Base-by-base conservation (phyloP, 2,888 invertebrate genomes). In the Melanophora roralis region DNA sequence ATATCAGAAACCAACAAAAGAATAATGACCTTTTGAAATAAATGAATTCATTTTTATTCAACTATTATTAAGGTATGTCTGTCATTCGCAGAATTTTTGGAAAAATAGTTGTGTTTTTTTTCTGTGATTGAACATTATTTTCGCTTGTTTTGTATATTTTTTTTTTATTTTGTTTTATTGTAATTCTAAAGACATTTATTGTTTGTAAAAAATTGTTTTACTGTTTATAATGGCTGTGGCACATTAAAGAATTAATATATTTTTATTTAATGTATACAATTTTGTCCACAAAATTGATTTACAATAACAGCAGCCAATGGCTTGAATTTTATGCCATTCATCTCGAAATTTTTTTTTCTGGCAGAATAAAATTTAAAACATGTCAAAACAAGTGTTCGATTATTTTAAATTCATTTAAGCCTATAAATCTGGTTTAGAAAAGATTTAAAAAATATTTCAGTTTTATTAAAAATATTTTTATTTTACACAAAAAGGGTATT, bases 21-120 rank as follows among this genome's bases (percentile, higher is more conserved):
- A 64, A 64, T 49, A 64, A 45, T 64, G 62, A 49, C 49, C 36
- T 64, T 45, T 21, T 19, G 21, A 36, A 49, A 49, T 8, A 36
- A 36, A 1, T 23, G n/a, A 14, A 38, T 36, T 49, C 47, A 64
- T 49, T 21, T 64, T 64, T 36, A 21, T 21, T 23, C 27, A 49
- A 36, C 23, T 64, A 23, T n/a, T 45, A 32, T 36, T 40, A 40
- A 38, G 38, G 38, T 14, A 38, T 38, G 38, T 27, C 21, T 59
- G 38, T 27, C 21, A 40, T 59, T 38, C 40, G 9, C 12, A 59
- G 38, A 57, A 57, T 21, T 38, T 40, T 16, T 14, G 27, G n/a
- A n/a, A n/a, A n/a, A n/a, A n/a, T n/a, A n/a, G 27, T 27, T 59
- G 9, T 2, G 23, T 27, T 43, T 60, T 43, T 14, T 27, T 43